phyloP scores from a whole-genome alignment of 2,797 vertebrate species.

The Sphaeramia orbicularis region DNA sequence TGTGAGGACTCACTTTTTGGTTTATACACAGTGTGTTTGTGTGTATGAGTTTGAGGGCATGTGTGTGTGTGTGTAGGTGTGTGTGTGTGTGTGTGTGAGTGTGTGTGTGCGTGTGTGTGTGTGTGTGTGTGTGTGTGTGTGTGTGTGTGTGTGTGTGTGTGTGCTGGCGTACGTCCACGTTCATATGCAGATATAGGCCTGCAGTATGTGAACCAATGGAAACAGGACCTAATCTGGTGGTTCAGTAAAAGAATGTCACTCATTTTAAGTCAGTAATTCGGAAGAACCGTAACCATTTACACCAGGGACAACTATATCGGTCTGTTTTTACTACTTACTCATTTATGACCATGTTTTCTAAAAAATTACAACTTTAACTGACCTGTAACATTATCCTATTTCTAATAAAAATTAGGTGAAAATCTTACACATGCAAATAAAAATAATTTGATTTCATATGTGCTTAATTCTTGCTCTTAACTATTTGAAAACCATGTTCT shows the following conservation, averaged over 20 bases:
- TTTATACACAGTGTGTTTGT: slow-evolving; percentile 75
- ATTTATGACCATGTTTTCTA: neutral
- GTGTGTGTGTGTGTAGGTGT: slow-evolving; percentile 17
- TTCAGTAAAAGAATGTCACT: slow-evolving; percentile 23
- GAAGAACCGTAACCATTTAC: neutral
- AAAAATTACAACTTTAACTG: neutral
- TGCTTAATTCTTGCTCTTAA: neutral
- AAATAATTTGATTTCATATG: neutral
- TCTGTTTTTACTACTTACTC: neutral
- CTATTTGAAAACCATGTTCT: neutral
- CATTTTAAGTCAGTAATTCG: neutral
- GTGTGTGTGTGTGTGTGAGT: slow-evolving; percentile 59
- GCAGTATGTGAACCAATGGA: slow-evolving; percentile 37
- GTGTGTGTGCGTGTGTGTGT: slow-evolving; percentile 36
- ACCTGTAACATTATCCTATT: neutral
- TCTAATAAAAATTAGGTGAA: too few relatives aligned
- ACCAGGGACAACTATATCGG: neutral
- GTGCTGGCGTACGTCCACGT: slow-evolving; percentile 43
- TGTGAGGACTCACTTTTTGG: slow-evolving; percentile 81
- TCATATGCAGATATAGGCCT: slow-evolving; percentile 57
- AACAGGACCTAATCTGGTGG: slow-evolving; percentile 28
- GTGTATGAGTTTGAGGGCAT: slow-evolving; percentile 41
- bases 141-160: too few relatives aligned
- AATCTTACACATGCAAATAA: too few relatives aligned
- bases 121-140: neutral